These are phyloP conservation scores for Melanostigma gelatinosum DNA, from an alignment of 2,113 vertebrate species.

Conservation along the genomic window DNA sequence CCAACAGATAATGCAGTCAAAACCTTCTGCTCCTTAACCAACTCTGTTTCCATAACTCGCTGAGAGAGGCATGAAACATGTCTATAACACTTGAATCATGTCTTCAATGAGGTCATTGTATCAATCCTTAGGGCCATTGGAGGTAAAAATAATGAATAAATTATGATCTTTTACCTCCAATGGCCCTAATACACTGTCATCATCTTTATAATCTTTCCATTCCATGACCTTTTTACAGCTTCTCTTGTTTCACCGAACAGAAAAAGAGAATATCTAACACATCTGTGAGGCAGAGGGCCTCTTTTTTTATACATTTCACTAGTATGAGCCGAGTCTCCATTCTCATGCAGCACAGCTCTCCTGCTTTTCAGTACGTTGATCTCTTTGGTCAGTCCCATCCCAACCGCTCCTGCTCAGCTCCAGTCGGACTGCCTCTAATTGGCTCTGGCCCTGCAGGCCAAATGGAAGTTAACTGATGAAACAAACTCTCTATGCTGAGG, in stretches of 20 bases:
- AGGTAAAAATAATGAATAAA: no score
- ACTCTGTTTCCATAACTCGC: no score
- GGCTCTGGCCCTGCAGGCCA: conserved; percentile 62
- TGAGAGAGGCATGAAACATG: no score
- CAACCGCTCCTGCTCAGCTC: conserved; percentile 51
- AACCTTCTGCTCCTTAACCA: no score
- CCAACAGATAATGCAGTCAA: no score
- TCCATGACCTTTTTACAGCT: neutral
- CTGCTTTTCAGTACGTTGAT: conserved; percentile 38
- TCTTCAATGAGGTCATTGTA: neutral
- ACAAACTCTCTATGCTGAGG: conserved; percentile 33
- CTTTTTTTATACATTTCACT: conserved; percentile 40
- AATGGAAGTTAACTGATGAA: conserved; percentile 52
- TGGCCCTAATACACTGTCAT: neutral
- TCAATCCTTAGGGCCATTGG: neutral
- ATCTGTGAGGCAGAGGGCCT: conserved; percentile 16
- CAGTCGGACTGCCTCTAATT: conserved; percentile 73
- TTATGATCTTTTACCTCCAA: neutral
- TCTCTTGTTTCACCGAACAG: conserved; percentile 28
- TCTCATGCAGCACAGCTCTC: conserved; percentile 32
- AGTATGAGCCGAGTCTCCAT: conserved; percentile 23
- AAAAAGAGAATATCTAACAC: conserved; percentile 21
- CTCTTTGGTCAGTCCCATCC: conserved; percentile 64
- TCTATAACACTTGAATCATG: neutral
- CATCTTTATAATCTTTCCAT: neutral